A percentile compares a stretch with the other conserved stretches of the same genome.
Conservation (phyloP, 2,888 invertebrate genomes). For the Platycheirus albimanus region DNA sequence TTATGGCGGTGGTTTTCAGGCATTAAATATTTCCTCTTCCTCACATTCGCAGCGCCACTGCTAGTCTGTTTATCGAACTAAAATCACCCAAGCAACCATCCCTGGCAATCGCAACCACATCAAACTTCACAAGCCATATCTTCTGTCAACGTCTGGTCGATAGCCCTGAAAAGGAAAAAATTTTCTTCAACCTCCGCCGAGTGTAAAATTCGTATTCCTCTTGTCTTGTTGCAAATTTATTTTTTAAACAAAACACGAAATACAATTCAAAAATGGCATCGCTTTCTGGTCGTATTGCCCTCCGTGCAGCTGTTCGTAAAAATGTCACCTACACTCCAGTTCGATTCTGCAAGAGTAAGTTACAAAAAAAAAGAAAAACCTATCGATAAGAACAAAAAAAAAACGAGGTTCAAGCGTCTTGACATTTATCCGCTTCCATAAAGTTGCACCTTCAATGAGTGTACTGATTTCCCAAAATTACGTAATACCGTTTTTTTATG, state of each 20-base stretch:
- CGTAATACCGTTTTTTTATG: constrained; percentile 47
- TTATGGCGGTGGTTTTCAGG: too few relatives aligned
- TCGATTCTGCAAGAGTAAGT: constrained; percentile 88
- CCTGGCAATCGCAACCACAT: constrained; percentile 3
- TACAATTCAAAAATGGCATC: constrained; percentile 87
- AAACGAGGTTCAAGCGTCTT: constrained; percentile 69
- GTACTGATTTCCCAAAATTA: constrained; percentile 31
- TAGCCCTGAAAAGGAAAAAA: constrained; percentile 55
- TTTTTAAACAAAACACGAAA: constrained; percentile 52
- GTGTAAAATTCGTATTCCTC: constrained; percentile 74
- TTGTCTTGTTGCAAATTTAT: constrained; percentile 76
- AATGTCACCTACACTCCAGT: constrained; percentile 86
- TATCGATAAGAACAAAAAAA: constrained; percentile 22
- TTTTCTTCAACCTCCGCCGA: constrained; percentile 72
- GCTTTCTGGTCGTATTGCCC: constrained; percentile 88
- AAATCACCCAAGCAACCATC: neutral
- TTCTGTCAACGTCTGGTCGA: constrained; percentile 67
- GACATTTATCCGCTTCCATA: constrained; percentile 49
- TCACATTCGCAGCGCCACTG: neutral
- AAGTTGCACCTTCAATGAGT: neutral
- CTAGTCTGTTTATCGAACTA: neutral
- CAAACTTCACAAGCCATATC: constrained; percentile 37
- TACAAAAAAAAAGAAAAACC: constrained; percentile 35
- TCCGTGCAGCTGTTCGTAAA: constrained; percentile 86
- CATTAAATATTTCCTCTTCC: too few relatives aligned